These are phyloP conservation scores for Mythimna vitellina DNA, from an alignment of 2,888 invertebrate genomes.

Conservation along the genomic window DNA sequence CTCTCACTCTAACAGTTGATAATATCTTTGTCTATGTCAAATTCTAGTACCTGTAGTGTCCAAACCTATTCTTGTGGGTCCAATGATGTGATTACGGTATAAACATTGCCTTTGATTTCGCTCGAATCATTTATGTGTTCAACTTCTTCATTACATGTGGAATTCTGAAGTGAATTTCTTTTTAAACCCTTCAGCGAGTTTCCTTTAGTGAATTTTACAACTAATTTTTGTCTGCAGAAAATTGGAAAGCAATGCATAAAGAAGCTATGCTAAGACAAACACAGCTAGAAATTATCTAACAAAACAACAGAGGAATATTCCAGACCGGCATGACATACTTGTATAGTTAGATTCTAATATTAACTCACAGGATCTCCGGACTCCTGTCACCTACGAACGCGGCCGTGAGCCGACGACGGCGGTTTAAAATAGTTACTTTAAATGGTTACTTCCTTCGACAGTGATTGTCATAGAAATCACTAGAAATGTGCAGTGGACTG, in stretches of 20 bases:
- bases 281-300: neutral
- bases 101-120: no score
- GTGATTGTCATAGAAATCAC: slow-evolving; percentile 58
- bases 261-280: neutral
- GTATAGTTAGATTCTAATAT: slow-evolving; percentile 58
- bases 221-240: neutral
- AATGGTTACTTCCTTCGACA: slow-evolving; percentile 77
- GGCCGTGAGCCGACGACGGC: slow-evolving; percentile 69
- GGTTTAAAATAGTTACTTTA: slow-evolving; percentile 80
- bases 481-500: slow-evolving; percentile 38
- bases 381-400: slow-evolving; percentile 64
- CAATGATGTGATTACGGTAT: no score
- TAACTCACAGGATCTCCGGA: slow-evolving; percentile 59
- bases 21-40: neutral
- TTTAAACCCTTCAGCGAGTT: no score
- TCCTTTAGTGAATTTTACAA: no score
- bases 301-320: slow-evolving; percentile 44
- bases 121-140: no score
- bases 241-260: neutral
- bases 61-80: no score
- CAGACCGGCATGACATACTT: slow-evolving; percentile 35
- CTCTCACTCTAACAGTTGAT: neutral
- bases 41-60: neutral
- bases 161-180: no score
- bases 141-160: no score